These are phyloP conservation scores for Cryptotis parvus DNA, from an alignment of 2,113 vertebrate species.

Conservation along the genomic window DNA sequence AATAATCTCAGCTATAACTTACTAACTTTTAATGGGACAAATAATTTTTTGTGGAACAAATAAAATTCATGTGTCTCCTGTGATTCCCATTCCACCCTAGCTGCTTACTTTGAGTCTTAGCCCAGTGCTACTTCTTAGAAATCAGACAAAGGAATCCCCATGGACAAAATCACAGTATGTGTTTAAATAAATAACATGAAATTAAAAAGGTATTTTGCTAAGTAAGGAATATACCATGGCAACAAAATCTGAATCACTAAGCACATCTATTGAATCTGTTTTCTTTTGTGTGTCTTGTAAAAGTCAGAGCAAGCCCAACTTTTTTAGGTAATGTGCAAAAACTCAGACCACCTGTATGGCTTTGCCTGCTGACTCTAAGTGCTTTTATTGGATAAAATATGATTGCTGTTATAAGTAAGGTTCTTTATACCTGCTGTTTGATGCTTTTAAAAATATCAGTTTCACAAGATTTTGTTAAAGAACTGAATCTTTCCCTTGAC, in stretches of 20 bases:
- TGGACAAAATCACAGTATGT: not conserved
- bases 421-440: slow-evolving; percentile 25
- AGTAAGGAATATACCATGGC: not conserved
- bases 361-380: not conserved
- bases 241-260: not conserved
- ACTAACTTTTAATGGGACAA: not conserved
- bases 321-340: slow-evolving; percentile 58
- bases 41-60: not conserved
- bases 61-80: slow-evolving; percentile 10
- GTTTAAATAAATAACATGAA: slow-evolving; percentile 36
- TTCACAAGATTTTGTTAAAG: slow-evolving; percentile 39
- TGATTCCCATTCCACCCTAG: too few species aligned
- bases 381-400: slow-evolving; percentile 41
- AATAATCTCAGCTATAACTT: not conserved
- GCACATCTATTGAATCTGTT: not conserved
- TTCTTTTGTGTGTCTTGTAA: slow-evolving; percentile 6
- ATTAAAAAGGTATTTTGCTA: not conserved
- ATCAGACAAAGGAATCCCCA: not conserved
- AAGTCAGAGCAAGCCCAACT: slow-evolving; percentile 1
- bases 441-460: slow-evolving; percentile 4
- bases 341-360: slow-evolving; percentile 28
- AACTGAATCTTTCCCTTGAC: slow-evolving; percentile 32
- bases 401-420: slow-evolving; percentile 3
- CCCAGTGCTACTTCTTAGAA: not conserved
- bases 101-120: too few species aligned